Evolutionary conservation across 2,888 invertebrate species (phyloP).

Genomic region (Nomada ruficornis): DNA sequence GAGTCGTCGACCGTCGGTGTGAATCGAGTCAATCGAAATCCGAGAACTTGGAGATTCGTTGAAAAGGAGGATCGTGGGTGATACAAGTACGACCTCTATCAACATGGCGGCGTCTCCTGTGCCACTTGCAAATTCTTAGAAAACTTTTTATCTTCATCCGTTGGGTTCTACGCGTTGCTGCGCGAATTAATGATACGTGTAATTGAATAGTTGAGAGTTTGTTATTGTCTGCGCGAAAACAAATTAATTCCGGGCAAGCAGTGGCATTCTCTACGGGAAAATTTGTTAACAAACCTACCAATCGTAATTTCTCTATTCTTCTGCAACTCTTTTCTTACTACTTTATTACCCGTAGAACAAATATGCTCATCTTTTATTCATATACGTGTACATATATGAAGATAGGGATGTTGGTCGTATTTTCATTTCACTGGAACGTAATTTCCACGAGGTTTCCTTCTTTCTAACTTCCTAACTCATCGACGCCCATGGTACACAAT

Average conservation of each 20-base stretch:
- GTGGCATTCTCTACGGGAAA: too few relatives aligned
- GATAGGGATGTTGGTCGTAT: too few relatives aligned
- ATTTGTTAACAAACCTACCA: too few relatives aligned
- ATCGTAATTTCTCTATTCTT: too few relatives aligned
- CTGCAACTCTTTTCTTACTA: too few relatives aligned
- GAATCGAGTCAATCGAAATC: slow-evolving; percentile 5
- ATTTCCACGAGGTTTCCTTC: slow-evolving; percentile 34
- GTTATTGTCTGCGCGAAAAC: too few relatives aligned
- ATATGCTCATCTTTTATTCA: too few relatives aligned
- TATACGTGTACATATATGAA: too few relatives aligned
- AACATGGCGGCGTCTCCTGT: not conserved
- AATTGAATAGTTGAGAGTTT: not conserved
- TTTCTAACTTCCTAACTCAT: slow-evolving; percentile 20
- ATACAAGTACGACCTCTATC: not conserved
- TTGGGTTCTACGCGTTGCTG: not conserved
- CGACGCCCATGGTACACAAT: slow-evolving; percentile 46
- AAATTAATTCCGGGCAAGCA: too few relatives aligned
- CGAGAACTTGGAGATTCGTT: not conserved
- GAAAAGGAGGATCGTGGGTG: slow-evolving; percentile 1
- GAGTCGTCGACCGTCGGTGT: slow-evolving; percentile 8
- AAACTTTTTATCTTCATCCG: not conserved
- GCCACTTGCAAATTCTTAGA: not conserved
- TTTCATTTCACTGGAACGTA: not conserved
- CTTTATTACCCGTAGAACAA: too few relatives aligned
- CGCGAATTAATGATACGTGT: not conserved